Base-by-base conservation (phyloP, 2,113 vertebrate genomes). In the Hepsetus odoe region DNA sequence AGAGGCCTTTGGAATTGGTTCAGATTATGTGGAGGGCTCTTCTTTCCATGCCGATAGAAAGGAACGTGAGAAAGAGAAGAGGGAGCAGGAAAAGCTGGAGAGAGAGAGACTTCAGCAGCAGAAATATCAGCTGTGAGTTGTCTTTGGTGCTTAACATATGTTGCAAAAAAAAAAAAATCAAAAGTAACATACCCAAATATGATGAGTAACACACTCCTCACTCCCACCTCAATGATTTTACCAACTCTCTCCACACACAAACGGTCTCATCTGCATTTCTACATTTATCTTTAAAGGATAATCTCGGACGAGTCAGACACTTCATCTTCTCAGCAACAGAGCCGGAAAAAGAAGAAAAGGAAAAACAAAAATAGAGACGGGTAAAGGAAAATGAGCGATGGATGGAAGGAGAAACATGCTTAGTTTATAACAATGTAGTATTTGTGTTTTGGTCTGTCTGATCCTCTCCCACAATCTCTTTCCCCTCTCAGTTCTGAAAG, bases 331-430 rank as follows among this genome's bases (percentile, higher is more conserved):
- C 90, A 88, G 74, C 93, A 93, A 64, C 88, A 87, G 72, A 94
- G 95, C 77, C 92, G 94, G n/a, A 96, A 96, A 90, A 97, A 96
- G 92, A 97, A 96, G 79, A 92, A 85, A 46, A 96, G 96, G 92
- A 97, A 95, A 90, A 96, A 94, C 86, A 95, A 91, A 91, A 92
- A 55, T 66, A 88, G 87, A 86, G 92, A 91, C 84, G 94, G 95
- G 93, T 93, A 79, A 89, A 86, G 0, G 1, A 22, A 24, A 0
- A 58, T 40, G 38, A 6, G 30, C 8, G 33, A 24, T 11, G 12
- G 28, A 35, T 5, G 58, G 62, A n/a, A 8, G 6, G 38, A n/a
- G 1, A 20, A 20, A 49, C 46, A 2, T 5, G 4, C 0, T 20
- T 12, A 2, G 42, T 0, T 0, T 9, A 6, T 22, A 22, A 1